Percentiles rank a stretch among this genome's conserved stretches.
Evolutionary conservation across 2,797 vertebrate genomes (phyloP).

Genomic region (Halcyon badia): DNA sequence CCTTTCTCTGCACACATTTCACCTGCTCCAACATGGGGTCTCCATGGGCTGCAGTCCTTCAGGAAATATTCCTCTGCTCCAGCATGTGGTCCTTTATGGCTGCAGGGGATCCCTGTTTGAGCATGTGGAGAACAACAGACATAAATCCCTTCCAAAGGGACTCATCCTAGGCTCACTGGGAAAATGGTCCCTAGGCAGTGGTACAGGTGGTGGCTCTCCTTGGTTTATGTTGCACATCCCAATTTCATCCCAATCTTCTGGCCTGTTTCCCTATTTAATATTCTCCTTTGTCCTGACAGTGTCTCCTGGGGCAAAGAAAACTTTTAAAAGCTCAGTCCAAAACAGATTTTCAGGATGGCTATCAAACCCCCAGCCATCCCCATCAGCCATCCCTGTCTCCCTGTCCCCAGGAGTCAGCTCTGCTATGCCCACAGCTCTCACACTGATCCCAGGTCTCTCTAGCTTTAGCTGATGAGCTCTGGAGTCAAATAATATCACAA

Average conservation of each 20-base stretch:
- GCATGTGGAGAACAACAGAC: background rate
- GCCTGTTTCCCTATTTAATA: background rate
- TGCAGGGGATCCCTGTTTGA: background rate
- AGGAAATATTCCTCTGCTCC: background rate
- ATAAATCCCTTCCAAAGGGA: too few species aligned
- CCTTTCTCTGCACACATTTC: background rate
- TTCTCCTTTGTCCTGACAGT: background rate
- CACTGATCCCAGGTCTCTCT: background rate
- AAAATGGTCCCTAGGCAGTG: background rate
- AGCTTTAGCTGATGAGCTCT: background rate
- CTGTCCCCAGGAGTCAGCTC: background rate
- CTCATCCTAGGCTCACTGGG: background rate
- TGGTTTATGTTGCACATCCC: background rate
- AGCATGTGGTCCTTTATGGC: background rate
- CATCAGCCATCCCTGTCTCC: background rate
- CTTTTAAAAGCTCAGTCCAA: background rate
- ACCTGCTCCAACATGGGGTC: background rate
- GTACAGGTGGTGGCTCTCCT: background rate
- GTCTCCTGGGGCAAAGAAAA: background rate
- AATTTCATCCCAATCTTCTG: background rate
- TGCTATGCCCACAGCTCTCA: background rate
- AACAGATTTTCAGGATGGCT: background rate
- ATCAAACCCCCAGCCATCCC: background rate
- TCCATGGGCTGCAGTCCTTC: background rate
- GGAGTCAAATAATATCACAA: background rate